phyloP scores from a whole-genome alignment of 2,888 invertebrate species.

The Drosophila anceps region DNA sequence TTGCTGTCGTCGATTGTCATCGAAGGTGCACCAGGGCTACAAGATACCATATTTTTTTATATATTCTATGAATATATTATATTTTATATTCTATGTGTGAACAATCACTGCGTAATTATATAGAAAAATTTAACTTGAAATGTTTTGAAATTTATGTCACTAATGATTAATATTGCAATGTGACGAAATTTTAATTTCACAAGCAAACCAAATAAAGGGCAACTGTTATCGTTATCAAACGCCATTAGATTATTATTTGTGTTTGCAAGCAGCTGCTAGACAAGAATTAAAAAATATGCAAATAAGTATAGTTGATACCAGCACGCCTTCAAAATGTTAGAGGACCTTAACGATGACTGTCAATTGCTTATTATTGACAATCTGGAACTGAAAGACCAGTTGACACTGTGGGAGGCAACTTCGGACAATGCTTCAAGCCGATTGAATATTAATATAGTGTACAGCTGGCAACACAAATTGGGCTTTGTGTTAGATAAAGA shows the following conservation, averaged over 20 bases:
- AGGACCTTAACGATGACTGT: conserved; percentile 33
- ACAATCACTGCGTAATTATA: not conserved
- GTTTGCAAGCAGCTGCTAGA: not conserved
- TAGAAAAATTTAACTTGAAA: no score
- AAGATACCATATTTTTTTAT: not conserved
- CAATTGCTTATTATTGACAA: conserved; percentile 25
- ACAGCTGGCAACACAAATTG: conserved; percentile 19
- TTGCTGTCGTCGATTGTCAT: not conserved
- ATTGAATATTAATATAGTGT: conserved; percentile 3
- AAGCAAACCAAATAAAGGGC: not conserved
- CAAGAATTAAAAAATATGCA: no score
- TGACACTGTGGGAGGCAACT: conserved; percentile 33
- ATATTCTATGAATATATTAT: no score
- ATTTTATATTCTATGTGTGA: no score
- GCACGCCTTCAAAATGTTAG: not conserved
- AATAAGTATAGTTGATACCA: not conserved
- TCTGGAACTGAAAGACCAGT: conserved; percentile 28
- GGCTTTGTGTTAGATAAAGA: not conserved
- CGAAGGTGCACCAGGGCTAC: not conserved
- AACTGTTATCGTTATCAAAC: not conserved
- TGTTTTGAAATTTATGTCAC: not conserved
- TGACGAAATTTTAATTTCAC: not conserved
- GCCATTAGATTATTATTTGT: not conserved
- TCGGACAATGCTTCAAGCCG: not conserved
- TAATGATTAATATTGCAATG: not conserved